Evolutionary conservation across 92 coral and sea anemone genomes (phyloP).

Genomic region (Hydrozoanthus gracilis): DNA sequence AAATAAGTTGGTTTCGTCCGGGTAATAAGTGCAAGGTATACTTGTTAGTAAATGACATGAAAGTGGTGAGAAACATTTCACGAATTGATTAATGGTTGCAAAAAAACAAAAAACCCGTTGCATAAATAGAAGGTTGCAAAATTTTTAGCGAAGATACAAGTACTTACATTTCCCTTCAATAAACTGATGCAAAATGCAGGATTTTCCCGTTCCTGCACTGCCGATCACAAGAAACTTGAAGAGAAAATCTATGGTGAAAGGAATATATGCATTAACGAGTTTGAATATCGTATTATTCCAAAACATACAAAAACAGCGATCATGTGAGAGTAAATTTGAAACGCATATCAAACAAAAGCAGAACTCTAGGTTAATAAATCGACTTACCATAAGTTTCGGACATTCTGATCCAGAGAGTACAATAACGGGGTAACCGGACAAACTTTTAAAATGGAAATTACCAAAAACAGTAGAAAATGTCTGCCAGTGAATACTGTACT

Average conservation of each 20-base stretch:
- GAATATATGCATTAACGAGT: neutral
- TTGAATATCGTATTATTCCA: constrained; percentile 20
- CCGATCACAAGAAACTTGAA: constrained; percentile 99
- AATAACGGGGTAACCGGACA: neutral
- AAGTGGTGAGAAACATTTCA: neutral
- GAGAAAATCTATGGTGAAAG: constrained; percentile 84
- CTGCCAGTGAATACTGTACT: constrained; percentile 28
- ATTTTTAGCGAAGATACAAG: neutral
- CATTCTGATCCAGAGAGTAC: constrained; percentile 55
- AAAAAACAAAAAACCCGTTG: neutral
- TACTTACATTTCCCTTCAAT: constrained; percentile 99
- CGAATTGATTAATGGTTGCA: neutral
- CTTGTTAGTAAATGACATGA: neutral
- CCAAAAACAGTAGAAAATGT: constrained; percentile 40
- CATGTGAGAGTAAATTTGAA: constrained; percentile 11
- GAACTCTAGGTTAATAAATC: neutral
- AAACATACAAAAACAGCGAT: neutral
- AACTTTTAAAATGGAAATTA: constrained; percentile 17
- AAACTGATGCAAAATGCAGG: constrained; percentile 97
- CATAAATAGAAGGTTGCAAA: neutral
- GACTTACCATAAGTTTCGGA: constrained; percentile 96
- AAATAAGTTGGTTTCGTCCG: neutral
- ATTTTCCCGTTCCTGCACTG: constrained; percentile 99
- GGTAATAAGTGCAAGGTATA: too few species aligned
- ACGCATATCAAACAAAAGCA: neutral